Evolutionary conservation across 1,140 invertebrate species (phyloP).

Genomic region (Akabosia matsudoensis): DNA sequence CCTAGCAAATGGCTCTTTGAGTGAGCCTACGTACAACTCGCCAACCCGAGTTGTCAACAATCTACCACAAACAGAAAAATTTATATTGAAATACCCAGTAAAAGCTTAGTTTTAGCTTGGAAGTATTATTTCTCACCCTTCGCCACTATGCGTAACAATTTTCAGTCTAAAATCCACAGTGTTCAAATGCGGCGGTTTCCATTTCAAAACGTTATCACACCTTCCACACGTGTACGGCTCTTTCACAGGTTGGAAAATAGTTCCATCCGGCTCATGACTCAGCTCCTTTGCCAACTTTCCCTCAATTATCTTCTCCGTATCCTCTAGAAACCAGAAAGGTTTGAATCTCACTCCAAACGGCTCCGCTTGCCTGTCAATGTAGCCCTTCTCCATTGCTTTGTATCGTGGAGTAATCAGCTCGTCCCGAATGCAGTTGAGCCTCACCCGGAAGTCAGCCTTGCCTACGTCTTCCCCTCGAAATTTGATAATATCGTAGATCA

Average conservation of each 20-base stretch:
- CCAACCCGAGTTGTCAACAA: conserved; percentile 71
- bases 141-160: conserved; percentile 67
- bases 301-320: conserved; percentile 38
- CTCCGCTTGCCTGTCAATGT: conserved; percentile 71
- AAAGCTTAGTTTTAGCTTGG: not conserved
- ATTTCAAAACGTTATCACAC: conserved; percentile 86
- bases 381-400: conserved; percentile 69
- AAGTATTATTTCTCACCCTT: conserved; percentile 60
- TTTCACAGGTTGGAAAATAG: conserved; percentile 92
- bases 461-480: conserved; percentile 77
- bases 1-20: conserved; percentile 61
- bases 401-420: conserved; percentile 68
- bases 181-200: conserved; percentile 92
- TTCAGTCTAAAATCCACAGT: conserved; percentile 93
- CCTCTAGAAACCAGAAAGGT: conserved; percentile 81
- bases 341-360: conserved; percentile 84
- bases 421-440: conserved; percentile 73
- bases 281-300: conserved; percentile 77
- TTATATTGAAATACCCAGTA: not conserved
- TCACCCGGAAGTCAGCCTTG: conserved; percentile 66
- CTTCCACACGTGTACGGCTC: conserved; percentile 80
- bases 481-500: conserved; percentile 92
- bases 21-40: conserved; percentile 73
- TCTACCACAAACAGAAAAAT: conserved; percentile 51
- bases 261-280: conserved; percentile 91